Conservation (phyloP, 2,888 invertebrate genomes). For the Ctenicera cuprea region DNA sequence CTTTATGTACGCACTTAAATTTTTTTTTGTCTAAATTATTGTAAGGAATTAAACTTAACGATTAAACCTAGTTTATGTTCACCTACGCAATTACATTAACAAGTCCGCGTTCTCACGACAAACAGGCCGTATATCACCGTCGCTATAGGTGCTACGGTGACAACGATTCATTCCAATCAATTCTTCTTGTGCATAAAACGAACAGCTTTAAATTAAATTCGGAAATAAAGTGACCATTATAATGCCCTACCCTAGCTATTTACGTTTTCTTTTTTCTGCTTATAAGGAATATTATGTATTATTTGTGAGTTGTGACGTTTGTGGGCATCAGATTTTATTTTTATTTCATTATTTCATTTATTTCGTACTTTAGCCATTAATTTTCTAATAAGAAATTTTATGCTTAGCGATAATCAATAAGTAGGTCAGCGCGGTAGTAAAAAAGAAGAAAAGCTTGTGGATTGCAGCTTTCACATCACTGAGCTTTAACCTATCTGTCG, state of each 20-base stretch:
- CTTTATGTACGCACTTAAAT: too few species aligned
- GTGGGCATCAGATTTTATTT: neutral
- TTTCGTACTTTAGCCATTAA: constrained; percentile 1
- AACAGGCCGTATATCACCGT: constrained; percentile 32
- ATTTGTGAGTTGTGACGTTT: neutral
- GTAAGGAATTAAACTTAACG: too few species aligned
- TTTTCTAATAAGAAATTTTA: constrained; percentile 4
- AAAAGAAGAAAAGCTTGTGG: neutral
- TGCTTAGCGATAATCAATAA: neutral
- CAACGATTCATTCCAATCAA: constrained; percentile 42
- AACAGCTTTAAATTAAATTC: constrained; percentile 42
- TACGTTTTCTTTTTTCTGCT: constrained; percentile 13
- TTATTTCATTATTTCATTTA: too few species aligned
- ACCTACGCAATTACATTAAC: constrained; percentile 45
- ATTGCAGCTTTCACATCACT: neutral
- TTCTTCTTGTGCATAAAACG: constrained; percentile 40
- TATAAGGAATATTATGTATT: constrained; percentile 10
- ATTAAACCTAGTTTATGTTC: constrained; percentile 15
- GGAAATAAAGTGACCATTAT: constrained; percentile 38
- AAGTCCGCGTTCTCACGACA: constrained; percentile 35
- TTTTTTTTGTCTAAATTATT: too few species aligned
- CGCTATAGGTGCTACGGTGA: constrained; percentile 28
- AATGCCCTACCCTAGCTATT: constrained; percentile 31
- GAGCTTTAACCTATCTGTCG: too few species aligned
- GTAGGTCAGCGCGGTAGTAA: neutral